Base-by-base conservation (phyloP, 35 echinoderm and acorn worm species). In the Apostichopus parvimensis region DNA sequence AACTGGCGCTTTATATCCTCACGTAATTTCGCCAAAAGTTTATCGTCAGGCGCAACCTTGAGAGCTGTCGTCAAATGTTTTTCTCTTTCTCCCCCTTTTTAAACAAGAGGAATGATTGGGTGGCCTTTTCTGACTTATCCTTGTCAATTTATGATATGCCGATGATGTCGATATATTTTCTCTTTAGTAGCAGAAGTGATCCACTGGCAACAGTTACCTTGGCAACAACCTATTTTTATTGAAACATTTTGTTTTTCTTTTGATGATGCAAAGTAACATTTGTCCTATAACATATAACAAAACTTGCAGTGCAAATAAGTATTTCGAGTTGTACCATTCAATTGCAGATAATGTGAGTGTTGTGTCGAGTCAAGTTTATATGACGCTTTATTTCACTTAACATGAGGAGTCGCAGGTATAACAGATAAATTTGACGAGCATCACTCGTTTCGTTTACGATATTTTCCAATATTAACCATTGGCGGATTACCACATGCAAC, bases 161-260 rank as follows among this genome's bases (percentile, higher is more conserved):
- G 21, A 68, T 68, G 79, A 82, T 58, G 56, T 58, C 10, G 81
- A 84, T 58, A 59, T 58, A 15, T 84, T 84, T 18, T 18, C 18
- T 20, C 15, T 7, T 75, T 22, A 22, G 71, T 75, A 75, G 14
- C 6, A 75, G 71, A 61, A 84, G 81, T 59, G 11, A 54, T 56
- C 81, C 53, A 59, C 58, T 84, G 81, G 54, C 81, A 84, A 84
- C 81, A 84, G 81, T 84, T 58, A 59, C 81, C 22, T 20, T 58
- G 54, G 81, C 10, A 84, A 84, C 81, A 84, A 23, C 81, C 81
- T 59, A 10, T 59, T 84, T 84, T 59, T 45, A 58, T 84, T 84
- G 55, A 75, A 75, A 75, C 71, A 18, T 75, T 75, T 75, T 18
- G 64, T 68, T 68, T 68, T 18, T 18, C 64, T 18, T 68, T 68